Conservation (phyloP, 2,113 vertebrate species). For the Catharus minimus region DNA sequence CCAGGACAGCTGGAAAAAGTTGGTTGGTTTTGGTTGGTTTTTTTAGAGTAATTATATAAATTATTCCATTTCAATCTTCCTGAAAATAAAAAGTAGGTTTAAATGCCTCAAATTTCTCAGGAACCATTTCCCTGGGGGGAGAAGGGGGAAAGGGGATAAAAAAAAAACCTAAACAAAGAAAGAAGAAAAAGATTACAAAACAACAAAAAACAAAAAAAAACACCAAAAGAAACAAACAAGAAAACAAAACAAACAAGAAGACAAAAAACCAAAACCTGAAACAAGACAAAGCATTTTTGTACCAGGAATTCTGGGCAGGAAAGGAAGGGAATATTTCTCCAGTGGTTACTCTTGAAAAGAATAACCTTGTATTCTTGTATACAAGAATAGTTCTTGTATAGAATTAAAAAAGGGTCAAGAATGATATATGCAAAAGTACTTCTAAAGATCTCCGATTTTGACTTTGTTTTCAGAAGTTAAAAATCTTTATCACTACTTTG, state of each 20-base stretch:
- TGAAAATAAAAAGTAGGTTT: not conserved
- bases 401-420: not conserved
- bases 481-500: not conserved
- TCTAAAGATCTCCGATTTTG: not conserved
- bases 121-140: accelerated
- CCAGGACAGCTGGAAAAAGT: not conserved
- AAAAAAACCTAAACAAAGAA: too few relatives aligned
- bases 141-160: accelerated
- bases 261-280: not conserved
- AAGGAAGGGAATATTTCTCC: not conserved
- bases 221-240: not conserved
- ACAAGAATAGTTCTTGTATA: not conserved
- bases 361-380: too few relatives aligned
- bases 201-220: too few relatives aligned
- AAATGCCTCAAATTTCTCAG: not conserved
- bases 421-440: not conserved
- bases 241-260: not conserved
- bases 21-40: not conserved
- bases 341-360: not conserved
- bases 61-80: not conserved
- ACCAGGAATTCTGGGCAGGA: not conserved
- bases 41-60: not conserved
- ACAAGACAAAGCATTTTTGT: not conserved
- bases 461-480: not conserved
- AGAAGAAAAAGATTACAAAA: not conserved